A percentile compares a stretch with the other conserved stretches of the same genome.
Evolutionary conservation across 2,113 vertebrate genomes (phyloP).

Genomic region (Brachypteracias leptosomus): DNA sequence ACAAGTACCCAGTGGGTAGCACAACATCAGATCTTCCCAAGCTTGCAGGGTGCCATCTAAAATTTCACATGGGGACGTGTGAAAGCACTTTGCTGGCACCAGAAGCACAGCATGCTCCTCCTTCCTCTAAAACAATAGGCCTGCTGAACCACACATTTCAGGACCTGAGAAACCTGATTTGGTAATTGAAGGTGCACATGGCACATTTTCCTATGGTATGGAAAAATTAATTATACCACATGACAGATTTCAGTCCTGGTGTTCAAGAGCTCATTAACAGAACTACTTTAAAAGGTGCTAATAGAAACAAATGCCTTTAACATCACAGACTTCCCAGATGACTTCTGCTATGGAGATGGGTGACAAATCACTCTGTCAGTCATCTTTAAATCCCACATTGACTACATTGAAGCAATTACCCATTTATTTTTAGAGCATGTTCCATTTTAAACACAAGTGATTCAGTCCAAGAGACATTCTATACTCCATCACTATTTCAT

Average conservation of each 20-base stretch:
- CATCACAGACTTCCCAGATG: constrained; percentile 7
- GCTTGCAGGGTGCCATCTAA: background rate
- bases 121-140: background rate
- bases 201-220: background rate
- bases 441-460: constrained; percentile 53
- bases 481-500: background rate
- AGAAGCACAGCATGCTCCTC: background rate
- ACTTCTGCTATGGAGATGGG: background rate
- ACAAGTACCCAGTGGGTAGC: background rate
- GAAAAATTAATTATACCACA: constrained; percentile 18
- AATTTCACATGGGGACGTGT: background rate
- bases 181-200: background rate
- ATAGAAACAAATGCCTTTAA: constrained; percentile 27
- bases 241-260: background rate
- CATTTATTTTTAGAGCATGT: background rate
- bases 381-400: background rate
- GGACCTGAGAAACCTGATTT: constrained; percentile 20
- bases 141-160: background rate
- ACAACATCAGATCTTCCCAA: background rate
- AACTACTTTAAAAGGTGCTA: background rate
- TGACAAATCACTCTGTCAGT: background rate
- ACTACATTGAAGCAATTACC: constrained; percentile 4
- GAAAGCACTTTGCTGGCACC: background rate
- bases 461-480: constrained; percentile 8
- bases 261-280: constrained; percentile 32